Percentiles rank a stretch among this genome's conserved stretches.
Evolutionary conservation across 2,888 invertebrate species (phyloP).

Genomic region (Ectropis crepuscularia): DNA sequence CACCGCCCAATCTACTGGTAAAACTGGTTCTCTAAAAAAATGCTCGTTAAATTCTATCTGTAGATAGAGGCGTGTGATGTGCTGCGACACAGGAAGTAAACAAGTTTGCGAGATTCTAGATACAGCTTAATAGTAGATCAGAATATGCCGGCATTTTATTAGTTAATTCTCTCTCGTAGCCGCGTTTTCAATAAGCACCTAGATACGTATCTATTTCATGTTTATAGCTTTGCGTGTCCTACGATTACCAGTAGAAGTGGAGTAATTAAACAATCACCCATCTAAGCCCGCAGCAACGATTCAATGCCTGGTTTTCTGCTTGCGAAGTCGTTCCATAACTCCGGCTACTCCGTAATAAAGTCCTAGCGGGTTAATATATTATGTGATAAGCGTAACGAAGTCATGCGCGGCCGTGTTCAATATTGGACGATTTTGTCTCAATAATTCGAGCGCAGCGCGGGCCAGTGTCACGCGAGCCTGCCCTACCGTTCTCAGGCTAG

Average conservation of each 20-base stretch:
- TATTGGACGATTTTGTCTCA: constrained; percentile 76
- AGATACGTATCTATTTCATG: constrained; percentile 12
- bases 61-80: constrained; percentile 17
- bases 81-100: constrained; percentile 38
- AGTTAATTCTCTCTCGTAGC: neutral
- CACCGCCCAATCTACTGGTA: constrained; percentile 16
- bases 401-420: constrained; percentile 68
- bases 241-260: constrained; percentile 31
- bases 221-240: constrained; percentile 35
- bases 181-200: constrained; percentile 21
- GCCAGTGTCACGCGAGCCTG: constrained; percentile 77
- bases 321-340: constrained; percentile 26
- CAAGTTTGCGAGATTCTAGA: constrained; percentile 26
- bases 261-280: constrained; percentile 44
- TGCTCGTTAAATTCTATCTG: constrained; percentile 17
- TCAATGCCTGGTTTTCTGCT: constrained; percentile 30
- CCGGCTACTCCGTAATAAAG: constrained; percentile 29
- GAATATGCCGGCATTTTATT: neutral
- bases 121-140: neutral
- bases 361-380: constrained; percentile 38
- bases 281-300: constrained; percentile 36
- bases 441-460: constrained; percentile 64
- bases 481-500: constrained; percentile 44
- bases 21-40: constrained; percentile 28
- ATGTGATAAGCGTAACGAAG: constrained; percentile 68